Evolutionary conservation across 1,140 invertebrate species (phyloP).

Genomic region (Drosophila equinoxialis): DNA sequence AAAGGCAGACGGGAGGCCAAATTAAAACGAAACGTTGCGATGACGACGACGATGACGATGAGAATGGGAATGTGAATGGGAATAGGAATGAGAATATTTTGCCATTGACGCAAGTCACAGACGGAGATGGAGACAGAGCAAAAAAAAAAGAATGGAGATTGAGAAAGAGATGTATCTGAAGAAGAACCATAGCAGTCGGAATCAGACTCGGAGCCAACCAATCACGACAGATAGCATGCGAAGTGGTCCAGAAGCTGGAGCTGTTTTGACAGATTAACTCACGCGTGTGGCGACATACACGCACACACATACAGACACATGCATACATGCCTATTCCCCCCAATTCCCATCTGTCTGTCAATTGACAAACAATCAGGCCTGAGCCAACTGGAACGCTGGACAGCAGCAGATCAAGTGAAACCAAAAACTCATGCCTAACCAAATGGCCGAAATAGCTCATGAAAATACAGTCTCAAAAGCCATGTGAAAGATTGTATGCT

Average conservation of each 20-base stretch:
- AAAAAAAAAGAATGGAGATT: neutral
- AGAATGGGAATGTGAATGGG: neutral
- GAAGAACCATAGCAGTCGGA: constrained; percentile 34
- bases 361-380: constrained; percentile 50
- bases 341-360: constrained; percentile 43
- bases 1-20: constrained; percentile 59
- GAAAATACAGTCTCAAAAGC: neutral
- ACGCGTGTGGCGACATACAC: constrained; percentile 65
- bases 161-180: neutral
- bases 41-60: constrained; percentile 13
- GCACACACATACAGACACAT: neutral
- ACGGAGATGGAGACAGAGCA: constrained; percentile 23
- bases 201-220: constrained; percentile 35
- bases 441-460: too few species aligned
- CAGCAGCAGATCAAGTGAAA: constrained; percentile 15
- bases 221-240: constrained; percentile 52
- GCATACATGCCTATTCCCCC: constrained; percentile 11
- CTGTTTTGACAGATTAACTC: constrained; percentile 81
- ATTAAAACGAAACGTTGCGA: constrained; percentile 76
- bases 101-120: constrained; percentile 57
- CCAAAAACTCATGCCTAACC: neutral
- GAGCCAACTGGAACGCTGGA: constrained; percentile 31
- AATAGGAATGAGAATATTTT: constrained; percentile 27
- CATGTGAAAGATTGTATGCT: too few species aligned
- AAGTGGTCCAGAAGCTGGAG: constrained; percentile 37